phyloP scores from a whole-genome alignment of 37 sponge, comb jelly and placozoan genomes.

The Agelas oroides region DNA sequence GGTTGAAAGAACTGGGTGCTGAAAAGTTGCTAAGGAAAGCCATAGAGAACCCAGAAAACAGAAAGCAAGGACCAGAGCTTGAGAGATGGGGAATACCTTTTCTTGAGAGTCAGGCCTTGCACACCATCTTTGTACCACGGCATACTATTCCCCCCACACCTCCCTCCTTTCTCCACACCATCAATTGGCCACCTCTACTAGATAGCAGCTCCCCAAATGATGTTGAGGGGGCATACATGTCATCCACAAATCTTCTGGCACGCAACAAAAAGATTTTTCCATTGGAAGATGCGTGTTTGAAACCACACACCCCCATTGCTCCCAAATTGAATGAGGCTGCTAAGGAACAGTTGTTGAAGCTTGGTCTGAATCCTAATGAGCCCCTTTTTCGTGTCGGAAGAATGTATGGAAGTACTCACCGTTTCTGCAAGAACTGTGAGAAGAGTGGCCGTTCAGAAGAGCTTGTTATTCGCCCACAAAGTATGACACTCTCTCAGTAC shows the following conservation, averaged over 20 bases:
- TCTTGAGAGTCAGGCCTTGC: conserved; percentile 66
- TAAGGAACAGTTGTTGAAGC: conserved; percentile 29
- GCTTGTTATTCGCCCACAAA: conserved; percentile 74
- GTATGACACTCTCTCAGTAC: conserved; percentile 80
- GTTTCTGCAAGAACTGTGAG: conserved; percentile 85
- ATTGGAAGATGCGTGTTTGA: conserved; percentile 33
- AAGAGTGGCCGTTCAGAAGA: conserved; percentile 72
- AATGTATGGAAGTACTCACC: conserved; percentile 69
- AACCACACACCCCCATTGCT: conserved; percentile 40
- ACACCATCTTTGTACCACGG: conserved; percentile 47
- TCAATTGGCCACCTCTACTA: no score
- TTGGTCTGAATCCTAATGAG: conserved; percentile 57
- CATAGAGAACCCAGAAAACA: conserved; percentile 37
- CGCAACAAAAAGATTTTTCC: conserved; percentile 1
- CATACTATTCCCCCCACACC: neutral
- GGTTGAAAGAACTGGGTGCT: conserved; percentile 37
- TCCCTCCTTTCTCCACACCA: neutral
- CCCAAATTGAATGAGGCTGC: conserved; percentile 35
- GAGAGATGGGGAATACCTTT: conserved; percentile 70
- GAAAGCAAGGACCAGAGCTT: conserved; percentile 48
- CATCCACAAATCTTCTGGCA: neutral
- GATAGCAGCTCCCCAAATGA: neutral
- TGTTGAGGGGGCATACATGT: neutral
- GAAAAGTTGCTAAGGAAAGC: conserved; percentile 18
- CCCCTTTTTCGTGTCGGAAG: conserved; percentile 73